These are phyloP conservation scores for Drosophila virilis DNA, from an alignment of 1,140 invertebrate species.

Conservation along the genomic window DNA sequence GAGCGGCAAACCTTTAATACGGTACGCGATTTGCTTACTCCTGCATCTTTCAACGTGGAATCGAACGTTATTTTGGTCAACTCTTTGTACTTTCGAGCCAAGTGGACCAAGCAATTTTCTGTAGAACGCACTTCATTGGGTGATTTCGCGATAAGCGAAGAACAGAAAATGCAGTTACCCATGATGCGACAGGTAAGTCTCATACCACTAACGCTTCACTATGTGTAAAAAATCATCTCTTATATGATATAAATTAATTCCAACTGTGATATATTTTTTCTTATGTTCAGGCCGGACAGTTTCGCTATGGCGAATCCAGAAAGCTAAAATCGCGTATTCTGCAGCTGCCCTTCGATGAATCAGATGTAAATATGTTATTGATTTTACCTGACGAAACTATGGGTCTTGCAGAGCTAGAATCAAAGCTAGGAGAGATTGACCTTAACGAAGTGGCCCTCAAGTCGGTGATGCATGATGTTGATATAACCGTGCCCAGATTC, in stretches of 20 bases:
- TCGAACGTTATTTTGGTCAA: conserved; percentile 87
- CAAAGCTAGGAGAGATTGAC: conserved; percentile 32
- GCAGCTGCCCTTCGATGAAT: conserved; percentile 86
- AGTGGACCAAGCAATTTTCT: conserved; percentile 86
- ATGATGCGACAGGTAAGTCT: conserved; percentile 78
- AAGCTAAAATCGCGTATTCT: conserved; percentile 84
- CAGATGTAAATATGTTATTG: conserved; percentile 86
- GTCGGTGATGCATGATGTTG: conserved; percentile 69
- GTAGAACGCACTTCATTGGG: conserved; percentile 67
- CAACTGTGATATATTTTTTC: neutral
- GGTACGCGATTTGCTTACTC: conserved; percentile 86
- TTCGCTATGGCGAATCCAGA: conserved; percentile 84
- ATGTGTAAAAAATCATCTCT: no score
- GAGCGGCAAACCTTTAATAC: conserved; percentile 86
- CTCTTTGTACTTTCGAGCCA: conserved; percentile 88
- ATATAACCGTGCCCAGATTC: conserved; percentile 87
- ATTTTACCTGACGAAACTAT: conserved; percentile 86
- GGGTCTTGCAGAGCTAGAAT: conserved; percentile 84
- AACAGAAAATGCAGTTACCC: conserved; percentile 53
- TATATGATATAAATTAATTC: no score
- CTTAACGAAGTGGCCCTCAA: conserved; percentile 71
- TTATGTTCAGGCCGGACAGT: conserved; percentile 72
- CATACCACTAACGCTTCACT: neutral
- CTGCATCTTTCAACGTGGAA: conserved; percentile 67
- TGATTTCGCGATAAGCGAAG: conserved; percentile 53